phyloP scores from a whole-genome alignment of 2,888 invertebrate genomes.

The Trilocha varians region DNA sequence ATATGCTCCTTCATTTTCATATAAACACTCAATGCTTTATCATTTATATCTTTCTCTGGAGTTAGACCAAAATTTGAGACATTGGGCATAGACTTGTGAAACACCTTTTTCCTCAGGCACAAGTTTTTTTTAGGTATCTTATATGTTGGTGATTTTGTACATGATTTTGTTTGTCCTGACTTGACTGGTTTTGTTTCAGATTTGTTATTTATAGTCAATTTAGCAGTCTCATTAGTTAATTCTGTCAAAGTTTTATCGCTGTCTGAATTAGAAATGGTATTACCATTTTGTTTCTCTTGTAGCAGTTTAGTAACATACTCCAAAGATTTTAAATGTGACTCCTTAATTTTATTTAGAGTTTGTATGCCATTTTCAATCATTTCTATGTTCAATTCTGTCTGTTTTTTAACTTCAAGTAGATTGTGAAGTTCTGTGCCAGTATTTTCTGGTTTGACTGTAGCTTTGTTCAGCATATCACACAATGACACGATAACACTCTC shows the following conservation, averaged over 20 bases:
- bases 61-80: constrained; percentile 25
- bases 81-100: constrained; percentile 50
- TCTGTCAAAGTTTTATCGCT: constrained; percentile 22
- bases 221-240: constrained; percentile 16
- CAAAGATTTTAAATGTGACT: constrained; percentile 40
- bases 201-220: constrained; percentile 2
- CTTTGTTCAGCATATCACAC: constrained; percentile 50
- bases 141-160: constrained; percentile 45
- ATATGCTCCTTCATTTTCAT: constrained; percentile 55
- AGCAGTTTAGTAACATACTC: constrained; percentile 37
- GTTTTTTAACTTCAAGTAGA: constrained; percentile 36
- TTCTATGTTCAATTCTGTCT: constrained; percentile 35
- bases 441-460: constrained; percentile 31
- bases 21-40: constrained; percentile 45
- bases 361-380: constrained; percentile 39
- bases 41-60: constrained; percentile 33
- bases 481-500: constrained; percentile 53
- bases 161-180: constrained; percentile 35
- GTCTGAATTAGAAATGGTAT: constrained; percentile 9
- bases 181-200: constrained; percentile 3
- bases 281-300: constrained; percentile 24
- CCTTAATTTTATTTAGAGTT: constrained; percentile 33
- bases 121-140: constrained; percentile 51
- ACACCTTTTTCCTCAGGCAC: constrained; percentile 42
- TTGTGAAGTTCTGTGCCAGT: constrained; percentile 32